Percentiles rank a stretch among this genome's conserved stretches.
phyloP scores from a whole-genome alignment of 2,797 vertebrate genomes.

The Aplochiton taeniatus region DNA sequence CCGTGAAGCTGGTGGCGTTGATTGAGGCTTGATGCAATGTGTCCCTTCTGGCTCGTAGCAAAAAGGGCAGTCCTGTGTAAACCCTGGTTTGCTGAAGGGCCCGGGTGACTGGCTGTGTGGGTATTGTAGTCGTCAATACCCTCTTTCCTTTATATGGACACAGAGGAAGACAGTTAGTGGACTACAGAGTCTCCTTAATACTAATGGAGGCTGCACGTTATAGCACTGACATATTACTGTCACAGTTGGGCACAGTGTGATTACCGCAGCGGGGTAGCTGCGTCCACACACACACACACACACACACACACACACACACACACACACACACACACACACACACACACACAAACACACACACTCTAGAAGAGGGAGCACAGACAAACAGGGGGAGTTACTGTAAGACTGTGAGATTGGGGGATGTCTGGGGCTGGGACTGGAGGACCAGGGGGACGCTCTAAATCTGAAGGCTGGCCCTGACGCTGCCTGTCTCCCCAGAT shows the following conservation, averaged over 20 bases:
- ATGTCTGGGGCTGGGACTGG: constrained; percentile 31
- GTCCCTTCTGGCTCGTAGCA: too few species aligned
- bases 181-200: constrained; percentile 22
- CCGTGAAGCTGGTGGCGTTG: too few species aligned
- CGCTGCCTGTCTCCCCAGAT: constrained; percentile 65
- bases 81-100: too few species aligned
- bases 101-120: too few species aligned
- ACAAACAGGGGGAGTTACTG: neutral
- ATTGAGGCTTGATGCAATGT: too few species aligned
- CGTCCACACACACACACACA: constrained; percentile 18
- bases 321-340: neutral
- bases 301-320: constrained; percentile 5
- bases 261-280: constrained; percentile 21
- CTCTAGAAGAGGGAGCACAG: neutral
- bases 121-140: too few species aligned
- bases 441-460: constrained; percentile 42
- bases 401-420: constrained; percentile 27
- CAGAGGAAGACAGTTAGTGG: constrained; percentile 22
- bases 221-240: constrained; percentile 33
- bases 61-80: too few species aligned
- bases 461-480: constrained; percentile 53
- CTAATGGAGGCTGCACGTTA: constrained; percentile 52
- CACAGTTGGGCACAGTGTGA: constrained; percentile 39
- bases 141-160: constrained; percentile 1
- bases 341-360: neutral